phyloP scores from a whole-genome alignment of 2,888 invertebrate species.

The Nemotelus pantherinus region DNA sequence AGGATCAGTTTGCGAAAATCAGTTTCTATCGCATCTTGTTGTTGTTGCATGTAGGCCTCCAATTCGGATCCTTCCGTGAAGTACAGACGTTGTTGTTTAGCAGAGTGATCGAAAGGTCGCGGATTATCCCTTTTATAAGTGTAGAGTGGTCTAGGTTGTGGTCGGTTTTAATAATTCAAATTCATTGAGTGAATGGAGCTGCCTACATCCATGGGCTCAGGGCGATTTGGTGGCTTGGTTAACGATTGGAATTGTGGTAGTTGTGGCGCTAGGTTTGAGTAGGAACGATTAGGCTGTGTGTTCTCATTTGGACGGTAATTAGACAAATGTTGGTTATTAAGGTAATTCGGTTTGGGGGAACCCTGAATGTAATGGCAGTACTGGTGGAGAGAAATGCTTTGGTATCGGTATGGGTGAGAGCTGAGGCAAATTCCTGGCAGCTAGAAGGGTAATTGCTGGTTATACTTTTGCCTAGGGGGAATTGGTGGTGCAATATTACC shows the following conservation, averaged over 20 bases:
- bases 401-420: no score
- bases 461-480: slow-evolving; percentile 14
- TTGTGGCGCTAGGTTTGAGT: neutral
- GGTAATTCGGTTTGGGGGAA: neutral
- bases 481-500: no score
- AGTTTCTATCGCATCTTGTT: neutral
- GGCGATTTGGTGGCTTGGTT: slow-evolving; percentile 22
- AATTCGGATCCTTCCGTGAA: no score
- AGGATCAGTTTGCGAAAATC: no score
- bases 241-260: neutral
- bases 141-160: no score
- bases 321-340: no score
- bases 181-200: slow-evolving; percentile 8
- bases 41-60: neutral
- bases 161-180: slow-evolving; percentile 10
- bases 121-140: slow-evolving; percentile 11
- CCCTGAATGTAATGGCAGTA: neutral
- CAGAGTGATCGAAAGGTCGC: neutral
- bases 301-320: no score
- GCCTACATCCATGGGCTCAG: neutral
- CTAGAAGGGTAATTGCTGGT: neutral
- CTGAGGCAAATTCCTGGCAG: no score
- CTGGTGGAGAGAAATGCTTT: slow-evolving; percentile 38
- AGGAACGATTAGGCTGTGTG: no score
- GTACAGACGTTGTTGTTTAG: no score